Base-by-base conservation (phyloP, 1,140 invertebrate species). In the Solen grandis region DNA sequence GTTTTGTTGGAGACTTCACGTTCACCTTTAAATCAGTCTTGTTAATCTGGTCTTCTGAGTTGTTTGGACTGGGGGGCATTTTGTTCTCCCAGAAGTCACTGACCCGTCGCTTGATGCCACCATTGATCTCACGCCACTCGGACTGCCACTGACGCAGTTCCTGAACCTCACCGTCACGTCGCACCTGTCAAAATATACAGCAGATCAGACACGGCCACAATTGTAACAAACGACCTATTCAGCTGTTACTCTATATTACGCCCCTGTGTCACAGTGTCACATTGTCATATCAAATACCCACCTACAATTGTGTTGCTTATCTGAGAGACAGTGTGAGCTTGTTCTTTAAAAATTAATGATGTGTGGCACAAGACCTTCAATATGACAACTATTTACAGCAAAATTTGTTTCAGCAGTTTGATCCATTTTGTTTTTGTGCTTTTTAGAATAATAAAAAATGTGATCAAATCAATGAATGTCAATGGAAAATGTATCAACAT, bases 131-230 rank as follows among this genome's bases (percentile, higher is more conserved):
- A 35, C 87, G 73, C 88, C 92, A 92, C 68, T 92, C 91, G 65
- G 84, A 81, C 81, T 93, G 92, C 92, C 92, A 93, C 27, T 85
- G 82, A 52, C 91, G 77, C 29, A 93, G 74, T 82, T 93, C 92
- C 78, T 92, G 91, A 13, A 93, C 86, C 60, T 92, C 91, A 31
- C 88, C 82, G 27, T 88, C 84, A 46, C 84, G 65, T 35, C 92
- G 84, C 19, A 91, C 88, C 89, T 92, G 46, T 16, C 54, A 57
- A 76, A 22, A 74, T 13, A 74, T 22, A 65, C n/a, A 52, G n/a
- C 46, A 52, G 13, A 52, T 14, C n/a, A 14, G 46, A 52, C 46
- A 52, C 46, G n/a, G 46, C 13, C 13, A 52, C n/a, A 54, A 54
- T 22, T 1, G 19, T 22, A 25, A 54, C 52, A 1, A 54, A 1